Base-by-base conservation (phyloP, 2,797 vertebrate species). In the Schizopygopsis malacanthus region DNA sequence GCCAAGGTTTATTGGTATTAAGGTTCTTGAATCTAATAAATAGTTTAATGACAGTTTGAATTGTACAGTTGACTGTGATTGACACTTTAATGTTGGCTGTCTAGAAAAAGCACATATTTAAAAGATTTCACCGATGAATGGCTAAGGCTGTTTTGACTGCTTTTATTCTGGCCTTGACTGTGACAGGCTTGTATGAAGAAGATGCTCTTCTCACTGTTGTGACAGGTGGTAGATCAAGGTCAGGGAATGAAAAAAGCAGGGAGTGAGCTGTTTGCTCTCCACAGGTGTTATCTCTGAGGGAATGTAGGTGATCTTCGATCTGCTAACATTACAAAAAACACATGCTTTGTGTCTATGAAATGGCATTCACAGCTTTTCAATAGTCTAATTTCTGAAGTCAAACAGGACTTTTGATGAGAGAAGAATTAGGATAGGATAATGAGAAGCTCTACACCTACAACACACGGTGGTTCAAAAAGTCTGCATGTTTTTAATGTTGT, bases 131-230 rank as follows among this genome's bases (percentile, higher is more conserved):
- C 7, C 2, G 9, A 45, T 45, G 43, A 45, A 2, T 10, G 9
- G 43, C 43, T 45, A 28, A 65, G 61, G 47, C 69, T 81, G 69
- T 85, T 85, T 81, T 85, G 78, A 81, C 43, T 85, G 56, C 43
- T 81, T 65, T 81, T 12, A 72, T 54, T 85, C 56, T 65, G 69
- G 70, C 78, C 69, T 73, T 80, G 77, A 85, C 67, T 52, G 54
- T 73, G 56, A 73, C 54, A 63, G 43, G 70, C n/a, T 3, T 73
- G 33, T 16, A 41, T 54, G 43, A 61, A 45, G 39, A 10, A 63
- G 56, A 75, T 73, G 77, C 77, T 81, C 41, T 18, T 54, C 16
- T 41, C 43, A 81, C 52, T 50, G 78, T 73, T 81, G 69, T 81
- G 70, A 81, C 54, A 41, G 78, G 41, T 63, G 77, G 33, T 72